Conservation (phyloP, 2,888 invertebrate genomes). For the Stenchaetothrips biformis region DNA sequence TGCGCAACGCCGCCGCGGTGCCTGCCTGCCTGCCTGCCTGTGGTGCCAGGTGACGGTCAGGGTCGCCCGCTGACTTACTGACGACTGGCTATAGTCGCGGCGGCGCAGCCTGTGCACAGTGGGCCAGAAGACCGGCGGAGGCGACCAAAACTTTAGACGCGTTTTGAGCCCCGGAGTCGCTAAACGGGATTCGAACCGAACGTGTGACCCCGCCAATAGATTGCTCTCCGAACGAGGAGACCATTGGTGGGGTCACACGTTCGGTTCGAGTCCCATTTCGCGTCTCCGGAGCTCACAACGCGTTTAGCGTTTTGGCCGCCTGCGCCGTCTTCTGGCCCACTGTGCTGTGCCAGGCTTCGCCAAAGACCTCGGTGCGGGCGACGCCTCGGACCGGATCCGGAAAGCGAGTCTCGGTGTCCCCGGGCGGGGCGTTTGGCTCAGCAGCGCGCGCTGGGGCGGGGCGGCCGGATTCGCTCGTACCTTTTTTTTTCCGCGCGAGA, state of each 20-base stretch:
- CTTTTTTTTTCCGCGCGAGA: neutral
- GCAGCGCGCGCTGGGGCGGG: neutral
- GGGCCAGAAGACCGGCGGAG: too few relatives aligned
- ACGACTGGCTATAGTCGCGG: neutral
- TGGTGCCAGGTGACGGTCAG: neutral
- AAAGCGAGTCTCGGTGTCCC: neutral
- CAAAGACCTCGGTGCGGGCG: neutral
- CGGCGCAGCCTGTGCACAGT: neutral
- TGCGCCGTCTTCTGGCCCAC: too few relatives aligned
- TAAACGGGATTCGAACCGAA: neutral
- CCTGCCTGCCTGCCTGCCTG: neutral
- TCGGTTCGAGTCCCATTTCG: too few relatives aligned
- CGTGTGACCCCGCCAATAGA: too few relatives aligned
- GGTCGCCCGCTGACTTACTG: constrained; percentile 5
- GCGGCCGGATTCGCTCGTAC: neutral
- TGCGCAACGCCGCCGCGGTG: neutral
- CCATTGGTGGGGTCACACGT: too few relatives aligned
- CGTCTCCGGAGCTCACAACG: too few relatives aligned
- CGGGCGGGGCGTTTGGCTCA: too few relatives aligned
- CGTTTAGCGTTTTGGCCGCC: too few relatives aligned
- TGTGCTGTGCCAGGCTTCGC: neutral
- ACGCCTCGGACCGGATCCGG: neutral
- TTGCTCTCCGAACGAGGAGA: too few relatives aligned
- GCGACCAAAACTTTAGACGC: too few relatives aligned
- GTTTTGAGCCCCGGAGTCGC: too few relatives aligned